phyloP scores from a whole-genome alignment of 2,888 invertebrate genomes.

The Meiosimyza decipiens region DNA sequence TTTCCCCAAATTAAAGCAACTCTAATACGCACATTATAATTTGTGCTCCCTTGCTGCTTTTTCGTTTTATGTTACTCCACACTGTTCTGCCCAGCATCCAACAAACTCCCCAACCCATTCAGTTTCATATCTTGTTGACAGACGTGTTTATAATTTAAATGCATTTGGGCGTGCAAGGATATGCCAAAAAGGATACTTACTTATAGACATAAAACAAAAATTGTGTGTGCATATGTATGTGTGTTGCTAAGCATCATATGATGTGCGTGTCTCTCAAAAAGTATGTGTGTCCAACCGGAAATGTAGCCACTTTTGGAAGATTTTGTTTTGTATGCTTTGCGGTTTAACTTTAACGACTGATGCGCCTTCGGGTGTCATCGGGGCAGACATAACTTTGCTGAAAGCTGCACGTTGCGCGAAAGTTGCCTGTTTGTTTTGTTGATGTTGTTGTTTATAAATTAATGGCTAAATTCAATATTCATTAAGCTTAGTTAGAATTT shows the following conservation, averaged over 20 bases:
- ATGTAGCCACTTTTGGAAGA: slow-evolving; percentile 38
- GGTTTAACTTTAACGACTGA: slow-evolving; percentile 23
- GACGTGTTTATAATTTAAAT: slow-evolving; percentile 55
- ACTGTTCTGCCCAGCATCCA: not conserved
- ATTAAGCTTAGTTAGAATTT: slow-evolving; percentile 27
- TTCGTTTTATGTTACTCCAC: not conserved
- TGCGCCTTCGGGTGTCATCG: slow-evolving; percentile 16
- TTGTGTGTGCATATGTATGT: not conserved
- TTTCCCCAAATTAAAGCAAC: too few relatives aligned
- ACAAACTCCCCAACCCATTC: not conserved
- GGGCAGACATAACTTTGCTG: not conserved
- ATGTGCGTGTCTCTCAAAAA: slow-evolving; percentile 2
- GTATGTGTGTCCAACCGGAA: slow-evolving; percentile 30
- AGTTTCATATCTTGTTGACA: slow-evolving; percentile 34
- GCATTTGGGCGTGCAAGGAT: slow-evolving; percentile 57
- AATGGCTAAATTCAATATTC: slow-evolving; percentile 21
- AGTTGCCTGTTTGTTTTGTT: too few relatives aligned
- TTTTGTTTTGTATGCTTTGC: slow-evolving; percentile 19
- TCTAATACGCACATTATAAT: slow-evolving; percentile 20
- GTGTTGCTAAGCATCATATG: not conserved
- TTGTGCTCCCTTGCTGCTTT: slow-evolving; percentile 2
- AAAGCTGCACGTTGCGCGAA: not conserved
- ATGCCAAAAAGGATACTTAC: slow-evolving; percentile 18
- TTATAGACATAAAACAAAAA: not conserved
- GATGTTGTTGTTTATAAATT: not conserved